Evolutionary conservation across 2,888 invertebrate genomes (phyloP).

Genomic region (Tenthredo livida): DNA sequence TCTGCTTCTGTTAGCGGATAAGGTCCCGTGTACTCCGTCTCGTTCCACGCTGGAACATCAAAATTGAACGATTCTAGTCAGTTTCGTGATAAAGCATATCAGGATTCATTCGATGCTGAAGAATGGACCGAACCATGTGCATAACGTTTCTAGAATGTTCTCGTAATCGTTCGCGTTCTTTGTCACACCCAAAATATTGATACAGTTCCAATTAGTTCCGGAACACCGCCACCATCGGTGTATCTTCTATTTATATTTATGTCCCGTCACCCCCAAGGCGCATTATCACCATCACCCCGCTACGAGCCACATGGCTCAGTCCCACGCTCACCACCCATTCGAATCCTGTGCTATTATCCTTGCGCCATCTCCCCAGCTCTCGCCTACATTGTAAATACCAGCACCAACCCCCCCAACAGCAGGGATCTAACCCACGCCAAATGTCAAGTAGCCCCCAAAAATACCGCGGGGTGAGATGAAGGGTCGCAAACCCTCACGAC

Average conservation of each 20-base stretch:
- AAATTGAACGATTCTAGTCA: neutral
- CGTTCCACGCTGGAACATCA: conserved; percentile 91
- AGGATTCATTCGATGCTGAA: neutral
- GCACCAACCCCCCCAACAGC: conserved; percentile 62
- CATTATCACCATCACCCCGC: conserved; percentile 65
- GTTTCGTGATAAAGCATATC: neutral
- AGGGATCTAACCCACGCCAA: conserved; percentile 61
- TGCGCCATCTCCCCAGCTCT: conserved; percentile 47
- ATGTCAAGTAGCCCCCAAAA: conserved; percentile 72
- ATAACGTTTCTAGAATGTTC: neutral
- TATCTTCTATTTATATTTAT: conserved; percentile 40
- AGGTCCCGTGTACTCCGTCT: conserved; percentile 90
- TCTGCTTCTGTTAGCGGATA: conserved; percentile 88
- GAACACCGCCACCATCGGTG: conserved; percentile 57
- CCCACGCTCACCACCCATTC: conserved; percentile 68
- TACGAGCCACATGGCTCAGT: conserved; percentile 69
- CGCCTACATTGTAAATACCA: conserved; percentile 68
- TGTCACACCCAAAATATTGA: conserved; percentile 60
- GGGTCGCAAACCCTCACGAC: conserved; percentile 35
- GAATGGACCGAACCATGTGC: neutral
- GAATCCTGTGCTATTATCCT: conserved; percentile 46
- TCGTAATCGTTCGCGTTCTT: conserved; percentile 13
- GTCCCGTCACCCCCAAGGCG: conserved; percentile 54
- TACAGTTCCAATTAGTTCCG: conserved; percentile 70
- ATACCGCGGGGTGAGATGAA: conserved; percentile 42